phyloP scores from a whole-genome alignment of 2,888 invertebrate species.

The Netelia virgata region DNA sequence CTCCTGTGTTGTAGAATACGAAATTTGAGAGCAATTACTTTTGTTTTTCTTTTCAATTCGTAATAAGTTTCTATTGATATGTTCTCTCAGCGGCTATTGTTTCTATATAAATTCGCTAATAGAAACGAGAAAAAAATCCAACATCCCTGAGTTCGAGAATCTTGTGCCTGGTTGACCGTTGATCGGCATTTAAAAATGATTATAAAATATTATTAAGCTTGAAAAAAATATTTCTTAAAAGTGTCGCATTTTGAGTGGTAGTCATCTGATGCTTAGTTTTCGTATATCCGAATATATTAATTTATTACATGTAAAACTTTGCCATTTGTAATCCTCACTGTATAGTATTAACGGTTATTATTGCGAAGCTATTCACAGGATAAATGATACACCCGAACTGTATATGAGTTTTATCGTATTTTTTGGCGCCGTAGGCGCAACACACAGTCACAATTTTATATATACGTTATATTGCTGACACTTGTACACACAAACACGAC shows the following conservation, averaged over 20 bases:
- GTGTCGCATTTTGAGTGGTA: constrained; percentile 53
- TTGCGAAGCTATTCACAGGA: constrained; percentile 51
- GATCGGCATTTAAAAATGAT: constrained; percentile 57
- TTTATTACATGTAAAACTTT: constrained; percentile 66
- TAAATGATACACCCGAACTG: constrained; percentile 29
- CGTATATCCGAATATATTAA: constrained; percentile 62
- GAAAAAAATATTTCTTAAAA: constrained; percentile 36
- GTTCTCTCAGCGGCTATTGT: constrained; percentile 43
- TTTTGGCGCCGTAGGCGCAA: constrained; percentile 20
- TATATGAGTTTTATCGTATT: constrained; percentile 27
- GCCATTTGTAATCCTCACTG: constrained; percentile 65
- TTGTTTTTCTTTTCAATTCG: constrained; percentile 9
- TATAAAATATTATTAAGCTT: constrained; percentile 27
- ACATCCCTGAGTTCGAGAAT: constrained; percentile 39
- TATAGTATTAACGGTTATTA: constrained; percentile 66
- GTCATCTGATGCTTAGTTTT: constrained; percentile 63
- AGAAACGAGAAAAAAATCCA: background rate
- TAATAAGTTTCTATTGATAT: background rate
- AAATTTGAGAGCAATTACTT: constrained; percentile 14
- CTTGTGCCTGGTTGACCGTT: constrained; percentile 62
- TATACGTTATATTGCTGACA: constrained; percentile 39
- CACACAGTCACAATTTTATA: constrained; percentile 41
- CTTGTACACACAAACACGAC: background rate
- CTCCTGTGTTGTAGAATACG: background rate
- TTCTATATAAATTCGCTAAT: constrained; percentile 29